Conservation (phyloP, 2,797 vertebrate genomes). For the Hyperoplus lanceolatus region DNA sequence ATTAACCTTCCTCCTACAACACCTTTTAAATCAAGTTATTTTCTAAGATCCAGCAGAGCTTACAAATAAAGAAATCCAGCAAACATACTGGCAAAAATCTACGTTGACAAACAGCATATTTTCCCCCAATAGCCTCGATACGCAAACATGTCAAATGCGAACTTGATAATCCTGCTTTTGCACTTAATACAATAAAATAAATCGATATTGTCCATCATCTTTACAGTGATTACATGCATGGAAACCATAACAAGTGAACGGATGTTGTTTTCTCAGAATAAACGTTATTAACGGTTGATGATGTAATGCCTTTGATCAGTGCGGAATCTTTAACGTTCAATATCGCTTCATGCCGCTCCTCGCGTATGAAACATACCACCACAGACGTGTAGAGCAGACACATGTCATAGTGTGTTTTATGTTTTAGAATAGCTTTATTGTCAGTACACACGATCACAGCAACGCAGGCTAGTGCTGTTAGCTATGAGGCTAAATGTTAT, state of each 20-base stretch:
- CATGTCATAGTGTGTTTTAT: slow-evolving; percentile 10
- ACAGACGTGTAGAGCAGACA: neutral
- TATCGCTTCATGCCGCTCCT: slow-evolving; percentile 8
- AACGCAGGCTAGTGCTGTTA: slow-evolving; percentile 69
- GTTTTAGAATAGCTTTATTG: slow-evolving; percentile 25
- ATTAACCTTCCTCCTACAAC: slow-evolving; percentile 35
- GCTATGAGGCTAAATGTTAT: slow-evolving; percentile 80
- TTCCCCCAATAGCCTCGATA: slow-evolving; percentile 48
- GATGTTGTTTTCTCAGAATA: slow-evolving; percentile 19
- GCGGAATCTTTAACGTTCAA: slow-evolving; percentile 47
- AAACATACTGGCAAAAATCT: slow-evolving; percentile 15
- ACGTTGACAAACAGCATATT: slow-evolving; percentile 49
- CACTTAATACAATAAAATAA: neutral
- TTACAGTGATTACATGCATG: slow-evolving; percentile 14
- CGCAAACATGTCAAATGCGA: slow-evolving; percentile 26
- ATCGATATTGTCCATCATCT: neutral
- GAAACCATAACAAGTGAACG: slow-evolving; percentile 29
- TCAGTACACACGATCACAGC: slow-evolving; percentile 42
- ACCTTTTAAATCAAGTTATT: slow-evolving; percentile 13
- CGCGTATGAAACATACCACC: neutral
- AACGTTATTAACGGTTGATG: slow-evolving; percentile 59
- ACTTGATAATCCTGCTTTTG: slow-evolving; percentile 34
- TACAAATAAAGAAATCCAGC: slow-evolving; percentile 42
- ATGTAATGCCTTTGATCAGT: slow-evolving; percentile 73
- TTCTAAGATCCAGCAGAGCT: slow-evolving; percentile 18